Evolutionary conservation across 2,797 vertebrate species (phyloP).

Genomic region (Rhincodon typus): DNA sequence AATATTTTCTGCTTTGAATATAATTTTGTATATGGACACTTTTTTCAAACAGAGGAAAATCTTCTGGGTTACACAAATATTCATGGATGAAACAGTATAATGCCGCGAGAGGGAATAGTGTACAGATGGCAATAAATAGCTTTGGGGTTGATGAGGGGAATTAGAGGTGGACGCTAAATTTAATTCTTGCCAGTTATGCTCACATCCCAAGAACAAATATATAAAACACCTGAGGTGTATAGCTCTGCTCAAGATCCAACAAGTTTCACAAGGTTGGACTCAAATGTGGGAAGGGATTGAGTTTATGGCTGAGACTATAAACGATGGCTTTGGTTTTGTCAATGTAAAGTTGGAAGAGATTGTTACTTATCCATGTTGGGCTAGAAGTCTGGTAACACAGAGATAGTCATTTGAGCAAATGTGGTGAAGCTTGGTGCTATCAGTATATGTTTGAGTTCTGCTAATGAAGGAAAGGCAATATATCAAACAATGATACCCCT

Average conservation of each 20-base stretch:
- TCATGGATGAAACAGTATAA: not conserved
- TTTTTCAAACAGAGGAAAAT: not conserved
- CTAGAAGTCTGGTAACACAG: not conserved
- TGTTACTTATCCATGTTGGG: not conserved
- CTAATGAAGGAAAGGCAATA: too few species aligned
- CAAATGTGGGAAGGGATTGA: not conserved
- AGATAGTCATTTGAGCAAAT: not conserved
- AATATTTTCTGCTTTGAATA: not conserved
- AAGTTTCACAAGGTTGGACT: not conserved
- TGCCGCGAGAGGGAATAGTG: not conserved
- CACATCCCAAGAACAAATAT: not conserved
- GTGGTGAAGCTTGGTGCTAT: not conserved
- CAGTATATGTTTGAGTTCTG: not conserved
- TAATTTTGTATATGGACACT: not conserved
- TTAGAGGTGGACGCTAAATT: not conserved
- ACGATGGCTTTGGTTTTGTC: not conserved
- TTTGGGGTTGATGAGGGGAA: not conserved
- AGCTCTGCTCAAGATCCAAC: not conserved
- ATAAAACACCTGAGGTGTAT: not conserved
- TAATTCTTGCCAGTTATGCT: not conserved
- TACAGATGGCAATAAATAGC: not conserved
- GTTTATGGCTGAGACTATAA: not conserved
- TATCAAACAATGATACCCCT: too few species aligned
- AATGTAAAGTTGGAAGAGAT: not conserved
- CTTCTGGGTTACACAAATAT: not conserved